A percentile compares a stretch with the other conserved stretches of the same genome.
Evolutionary conservation across 2,113 vertebrate species (phyloP).

Genomic region (Tragulus kanchil): DNA sequence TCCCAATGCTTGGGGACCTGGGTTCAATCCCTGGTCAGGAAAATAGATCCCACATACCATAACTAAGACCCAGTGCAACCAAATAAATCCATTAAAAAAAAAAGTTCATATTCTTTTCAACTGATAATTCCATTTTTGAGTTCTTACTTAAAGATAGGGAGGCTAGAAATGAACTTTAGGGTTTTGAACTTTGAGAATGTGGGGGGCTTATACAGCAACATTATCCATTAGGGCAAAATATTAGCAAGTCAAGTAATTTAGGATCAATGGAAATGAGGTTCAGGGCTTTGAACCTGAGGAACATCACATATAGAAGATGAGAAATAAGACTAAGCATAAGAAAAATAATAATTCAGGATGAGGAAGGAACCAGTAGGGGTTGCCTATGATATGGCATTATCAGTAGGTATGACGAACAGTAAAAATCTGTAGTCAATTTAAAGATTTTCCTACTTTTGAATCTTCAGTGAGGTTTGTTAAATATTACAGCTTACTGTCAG

Average conservation of each 20-base stretch:
- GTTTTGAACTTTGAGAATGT: not conserved
- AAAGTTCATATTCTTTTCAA: not conserved
- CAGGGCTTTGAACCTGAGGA: too few species aligned
- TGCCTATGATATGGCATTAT: not conserved
- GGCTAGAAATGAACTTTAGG: not conserved
- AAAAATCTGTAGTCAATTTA: not conserved
- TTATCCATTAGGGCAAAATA: not conserved
- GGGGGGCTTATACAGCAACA: not conserved
- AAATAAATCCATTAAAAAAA: too few species aligned
- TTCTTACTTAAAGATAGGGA: not conserved
- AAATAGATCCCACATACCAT: too few species aligned
- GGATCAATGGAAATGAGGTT: not conserved
- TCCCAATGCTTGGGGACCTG: too few species aligned
- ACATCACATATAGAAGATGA: not conserved
- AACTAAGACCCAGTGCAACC: too few species aligned
- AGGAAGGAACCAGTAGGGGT: not conserved
- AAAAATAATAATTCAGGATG: not conserved
- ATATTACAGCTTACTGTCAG: not conserved
- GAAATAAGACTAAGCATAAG: not conserved
- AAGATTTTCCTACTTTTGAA: not conserved
- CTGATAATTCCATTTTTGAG: not conserved
- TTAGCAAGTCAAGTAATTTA: not conserved
- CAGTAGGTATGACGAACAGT: not conserved
- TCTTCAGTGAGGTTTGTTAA: not conserved
- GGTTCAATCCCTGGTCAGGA: too few species aligned